Percentiles rank a stretch among this genome's conserved stretches.
These are phyloP conservation scores for Gastrophryne carolinensis DNA, from an alignment of 2,797 vertebrate genomes.

Conservation along the genomic window DNA sequence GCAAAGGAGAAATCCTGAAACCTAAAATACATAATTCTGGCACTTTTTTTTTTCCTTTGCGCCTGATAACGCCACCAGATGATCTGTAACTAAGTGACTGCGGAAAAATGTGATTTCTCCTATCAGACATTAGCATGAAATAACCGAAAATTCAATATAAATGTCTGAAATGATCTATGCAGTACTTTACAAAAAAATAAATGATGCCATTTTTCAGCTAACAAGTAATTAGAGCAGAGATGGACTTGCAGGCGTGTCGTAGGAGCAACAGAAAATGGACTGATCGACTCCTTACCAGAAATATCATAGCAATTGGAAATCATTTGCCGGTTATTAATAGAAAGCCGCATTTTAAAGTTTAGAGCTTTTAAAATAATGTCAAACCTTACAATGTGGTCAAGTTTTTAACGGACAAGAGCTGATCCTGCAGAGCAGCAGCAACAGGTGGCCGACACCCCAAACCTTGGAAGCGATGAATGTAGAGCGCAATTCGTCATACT, in stretches of 20 bases:
- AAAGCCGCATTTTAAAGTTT: slow-evolving; percentile 21
- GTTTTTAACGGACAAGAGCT: too few relatives aligned
- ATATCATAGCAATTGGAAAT: too few relatives aligned
- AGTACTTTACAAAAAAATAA: slow-evolving; percentile 18
- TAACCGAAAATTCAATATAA: slow-evolving; percentile 35
- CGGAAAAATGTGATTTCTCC: slow-evolving; percentile 30
- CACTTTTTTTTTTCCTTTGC: background rate
- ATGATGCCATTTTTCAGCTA: slow-evolving; percentile 14
- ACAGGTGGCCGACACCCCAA: too few relatives aligned
- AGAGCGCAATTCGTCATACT: too few relatives aligned
- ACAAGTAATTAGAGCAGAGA: slow-evolving; percentile 21
- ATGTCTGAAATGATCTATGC: slow-evolving; percentile 32
- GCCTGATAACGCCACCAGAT: slow-evolving; percentile 20
- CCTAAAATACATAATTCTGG: too few relatives aligned
- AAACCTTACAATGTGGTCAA: too few relatives aligned
- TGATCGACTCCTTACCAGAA: background rate
- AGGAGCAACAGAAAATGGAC: background rate
- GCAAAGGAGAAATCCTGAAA: too few relatives aligned
- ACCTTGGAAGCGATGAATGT: too few relatives aligned
- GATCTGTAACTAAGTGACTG: slow-evolving; percentile 36
- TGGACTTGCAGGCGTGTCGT: background rate
- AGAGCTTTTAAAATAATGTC: too few relatives aligned
- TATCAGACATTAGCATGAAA: slow-evolving; percentile 37
- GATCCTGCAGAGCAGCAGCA: too few relatives aligned
- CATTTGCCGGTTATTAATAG: too few relatives aligned